These are phyloP conservation scores for Pampus argenteus DNA, from an alignment of 2,797 vertebrate genomes.

Conservation along the genomic window DNA sequence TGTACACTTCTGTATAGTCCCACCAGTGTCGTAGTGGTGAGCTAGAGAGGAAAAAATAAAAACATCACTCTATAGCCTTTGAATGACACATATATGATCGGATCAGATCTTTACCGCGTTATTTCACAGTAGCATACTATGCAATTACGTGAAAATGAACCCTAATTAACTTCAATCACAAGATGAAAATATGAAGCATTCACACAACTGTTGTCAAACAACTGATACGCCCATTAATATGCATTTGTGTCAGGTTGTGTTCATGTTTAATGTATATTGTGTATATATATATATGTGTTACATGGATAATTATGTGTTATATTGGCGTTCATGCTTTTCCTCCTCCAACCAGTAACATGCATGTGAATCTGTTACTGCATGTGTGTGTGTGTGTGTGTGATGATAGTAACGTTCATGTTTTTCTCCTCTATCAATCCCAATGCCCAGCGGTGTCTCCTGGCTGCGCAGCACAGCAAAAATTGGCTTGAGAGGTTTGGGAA, in stretches of 20 bases:
- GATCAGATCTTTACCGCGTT: slow-evolving; percentile 41
- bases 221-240: neutral
- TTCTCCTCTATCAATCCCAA: slow-evolving; percentile 16
- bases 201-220: slow-evolving; percentile 1
- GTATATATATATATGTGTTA: too few species aligned
- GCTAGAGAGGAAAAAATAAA: neutral
- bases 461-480: slow-evolving; percentile 60
- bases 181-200: slow-evolving; percentile 32
- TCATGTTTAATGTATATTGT: too few species aligned
- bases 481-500: slow-evolving; percentile 76
- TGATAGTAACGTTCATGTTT: slow-evolving; percentile 28
- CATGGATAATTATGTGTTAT: slow-evolving; percentile 22
- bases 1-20: neutral
- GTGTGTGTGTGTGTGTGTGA: slow-evolving; percentile 5
- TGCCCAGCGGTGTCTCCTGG: slow-evolving; percentile 42
- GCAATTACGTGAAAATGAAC: slow-evolving; percentile 31
- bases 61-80: slow-evolving; percentile 12
- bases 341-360: slow-evolving; percentile 3
- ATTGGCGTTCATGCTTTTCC: neutral
- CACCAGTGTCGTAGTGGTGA: neutral
- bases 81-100: slow-evolving; percentile 39
- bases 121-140: slow-evolving; percentile 41
- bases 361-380: neutral
- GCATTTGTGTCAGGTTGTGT: neutral
- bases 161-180: slow-evolving; percentile 33